phyloP scores from a whole-genome alignment of 2,797 vertebrate genomes.

The Dryobates pubescens region DNA sequence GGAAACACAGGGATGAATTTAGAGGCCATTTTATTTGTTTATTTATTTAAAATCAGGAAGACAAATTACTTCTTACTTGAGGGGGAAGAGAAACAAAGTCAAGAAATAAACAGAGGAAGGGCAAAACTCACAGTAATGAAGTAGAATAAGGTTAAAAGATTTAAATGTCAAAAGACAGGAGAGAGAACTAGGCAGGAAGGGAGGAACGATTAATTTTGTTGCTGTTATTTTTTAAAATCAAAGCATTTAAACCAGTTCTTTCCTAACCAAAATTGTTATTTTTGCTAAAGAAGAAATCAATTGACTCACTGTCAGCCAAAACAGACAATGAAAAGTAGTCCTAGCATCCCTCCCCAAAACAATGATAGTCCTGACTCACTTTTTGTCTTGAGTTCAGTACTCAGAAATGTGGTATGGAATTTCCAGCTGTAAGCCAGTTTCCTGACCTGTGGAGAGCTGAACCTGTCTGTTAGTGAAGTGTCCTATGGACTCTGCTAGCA shows the following conservation, averaged over 20 bases:
- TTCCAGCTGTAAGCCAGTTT: background rate
- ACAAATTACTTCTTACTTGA: background rate
- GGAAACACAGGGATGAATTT: background rate
- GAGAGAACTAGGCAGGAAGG: background rate
- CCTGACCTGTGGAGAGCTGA: background rate
- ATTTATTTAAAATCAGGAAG: background rate
- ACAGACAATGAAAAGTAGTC: background rate
- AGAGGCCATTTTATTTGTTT: background rate
- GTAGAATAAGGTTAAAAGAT: background rate
- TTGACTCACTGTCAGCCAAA: background rate
- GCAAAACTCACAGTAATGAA: background rate
- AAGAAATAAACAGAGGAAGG: constrained; percentile 10
- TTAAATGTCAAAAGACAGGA: background rate
- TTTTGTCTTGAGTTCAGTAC: background rate
- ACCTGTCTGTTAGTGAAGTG: rapidly evolving
- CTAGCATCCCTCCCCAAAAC: background rate
- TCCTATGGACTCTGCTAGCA: background rate
- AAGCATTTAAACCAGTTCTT: background rate
- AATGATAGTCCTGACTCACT: background rate
- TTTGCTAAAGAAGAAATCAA: background rate
- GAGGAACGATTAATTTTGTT: background rate
- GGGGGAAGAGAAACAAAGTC: constrained; percentile 1
- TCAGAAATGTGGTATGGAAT: background rate
- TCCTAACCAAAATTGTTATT: background rate
- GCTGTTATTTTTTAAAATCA: background rate